Base-by-base conservation (phyloP, 2,113 vertebrate genomes). In the Shinisaurus crocodilurus region DNA sequence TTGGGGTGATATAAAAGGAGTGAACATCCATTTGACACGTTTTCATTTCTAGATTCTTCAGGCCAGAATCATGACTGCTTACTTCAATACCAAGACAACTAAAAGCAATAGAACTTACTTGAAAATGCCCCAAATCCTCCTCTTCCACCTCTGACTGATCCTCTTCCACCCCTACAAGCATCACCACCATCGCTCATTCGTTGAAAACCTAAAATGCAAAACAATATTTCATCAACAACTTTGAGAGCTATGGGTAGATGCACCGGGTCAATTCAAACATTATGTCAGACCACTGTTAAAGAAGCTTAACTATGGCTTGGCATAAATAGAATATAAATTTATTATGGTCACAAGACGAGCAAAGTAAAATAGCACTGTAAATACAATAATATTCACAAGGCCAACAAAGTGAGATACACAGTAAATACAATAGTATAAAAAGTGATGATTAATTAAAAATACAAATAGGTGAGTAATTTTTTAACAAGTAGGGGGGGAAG, bases 161-260 rank as follows among this genome's bases (percentile, higher is more conserved):
- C 95, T 96, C 94, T 90, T 88, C 94, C 95, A 88, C 94, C 90
- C 43, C 72, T 95, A 92, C 76, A 87, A 1, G 40, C 15, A 13
- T 40, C 29, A 87, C 16, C 50, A 84, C 90, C 89, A 90, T 93
- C 0, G 0, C 57, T 94, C 60, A 76, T 82, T 77, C 94, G 96
- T 93, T 94, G 96, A 95, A 92, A 96, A 63, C 94, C 96, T 96
- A 40, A 25, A 94, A 83, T 25, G 92, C 23, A 91, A 3, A 37
- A 85, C 0, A 90, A 18, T 90, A 1, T 67, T 5, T 85, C 0
- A 34, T 70, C 32, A 43, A 40, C 34, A 57, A 90, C 75, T 1
- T 77, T 3, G 6, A 0, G 18, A 43, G 27, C 37, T 34, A 80
- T 34, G 4, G 50, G 15, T 37, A 82, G 32, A 9, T 34, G 23